phyloP scores from a whole-genome alignment of 2,888 invertebrate species.

The Trissonchulus sp. region DNA sequence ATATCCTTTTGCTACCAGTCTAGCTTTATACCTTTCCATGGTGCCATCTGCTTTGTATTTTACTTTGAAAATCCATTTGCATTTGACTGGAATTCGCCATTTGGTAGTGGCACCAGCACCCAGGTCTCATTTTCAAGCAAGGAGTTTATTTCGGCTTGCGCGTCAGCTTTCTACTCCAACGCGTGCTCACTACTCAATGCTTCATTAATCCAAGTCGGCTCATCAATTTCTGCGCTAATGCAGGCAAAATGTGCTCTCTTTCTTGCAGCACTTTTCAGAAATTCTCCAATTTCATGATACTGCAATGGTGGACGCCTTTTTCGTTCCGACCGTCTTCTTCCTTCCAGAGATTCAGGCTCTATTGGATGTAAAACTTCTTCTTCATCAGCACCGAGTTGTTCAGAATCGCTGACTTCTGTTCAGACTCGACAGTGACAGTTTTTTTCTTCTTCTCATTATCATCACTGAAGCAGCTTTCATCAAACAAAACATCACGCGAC shows the following conservation, averaged over 20 bases:
- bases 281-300: background rate
- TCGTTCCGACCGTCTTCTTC: background rate
- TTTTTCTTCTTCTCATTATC: background rate
- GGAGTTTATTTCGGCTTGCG: slow-evolving; percentile 31
- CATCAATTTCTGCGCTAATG: slow-evolving; percentile 8
- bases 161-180: slow-evolving; percentile 35
- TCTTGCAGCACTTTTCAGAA: background rate
- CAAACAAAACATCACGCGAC: background rate
- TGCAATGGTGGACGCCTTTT: slow-evolving; percentile 1
- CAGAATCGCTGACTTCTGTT: background rate
- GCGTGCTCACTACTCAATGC: slow-evolving; percentile 30
- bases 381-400: background rate
- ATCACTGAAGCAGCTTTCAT: background rate
- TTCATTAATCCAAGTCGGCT: slow-evolving; percentile 30
- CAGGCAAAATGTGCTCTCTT: background rate
- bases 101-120: slow-evolving; percentile 35
- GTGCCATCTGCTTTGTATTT: slow-evolving; percentile 36
- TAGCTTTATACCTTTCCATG: slow-evolving; percentile 37
- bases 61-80: slow-evolving; percentile 41
- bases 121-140: slow-evolving; percentile 38
- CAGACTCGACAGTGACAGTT: background rate
- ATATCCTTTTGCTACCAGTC: slow-evolving; percentile 40
- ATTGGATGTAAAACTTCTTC: background rate
- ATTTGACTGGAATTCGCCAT: slow-evolving; percentile 33
- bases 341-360: slow-evolving; percentile 4